These are phyloP conservation scores for Brachystomella parvula DNA, from an alignment of 1,140 invertebrate species.

Conservation along the genomic window DNA sequence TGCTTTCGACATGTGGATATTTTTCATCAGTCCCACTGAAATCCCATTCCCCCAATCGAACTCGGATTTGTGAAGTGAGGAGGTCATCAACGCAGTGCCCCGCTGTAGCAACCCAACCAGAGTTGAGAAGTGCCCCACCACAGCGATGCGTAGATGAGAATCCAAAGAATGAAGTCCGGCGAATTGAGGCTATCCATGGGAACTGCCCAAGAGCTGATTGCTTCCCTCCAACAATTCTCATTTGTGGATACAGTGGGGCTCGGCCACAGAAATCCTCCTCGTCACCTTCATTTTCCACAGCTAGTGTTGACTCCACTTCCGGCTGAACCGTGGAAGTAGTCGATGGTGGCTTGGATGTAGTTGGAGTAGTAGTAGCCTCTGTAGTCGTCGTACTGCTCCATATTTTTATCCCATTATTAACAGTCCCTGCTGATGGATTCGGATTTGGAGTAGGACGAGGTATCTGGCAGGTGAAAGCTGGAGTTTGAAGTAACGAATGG, in stretches of 20 bases:
- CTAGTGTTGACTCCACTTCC: not conserved
- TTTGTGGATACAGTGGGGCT: conserved; percentile 55
- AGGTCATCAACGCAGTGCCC: conserved; percentile 58
- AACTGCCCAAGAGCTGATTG: conserved; percentile 60
- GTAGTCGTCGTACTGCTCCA: conserved; percentile 41
- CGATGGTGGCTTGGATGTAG: conserved; percentile 21
- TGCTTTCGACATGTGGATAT: conserved; percentile 72
- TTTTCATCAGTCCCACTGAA: conserved; percentile 64
- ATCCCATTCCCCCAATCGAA: conserved; percentile 88
- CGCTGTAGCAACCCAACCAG: conserved; percentile 45
- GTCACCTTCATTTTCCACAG: not conserved
- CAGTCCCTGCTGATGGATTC: not conserved
- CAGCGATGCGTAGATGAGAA: conserved; percentile 87
- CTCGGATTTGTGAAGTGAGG: conserved; percentile 77
- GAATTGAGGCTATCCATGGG: conserved; percentile 86
- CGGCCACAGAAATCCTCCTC: conserved; percentile 63
- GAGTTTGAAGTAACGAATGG: conserved; percentile 1
- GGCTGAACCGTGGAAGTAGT: not conserved
- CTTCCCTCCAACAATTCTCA: conserved; percentile 39
- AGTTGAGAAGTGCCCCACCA: conserved; percentile 60
- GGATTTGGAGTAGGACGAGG: not conserved
- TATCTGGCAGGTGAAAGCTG: not conserved
- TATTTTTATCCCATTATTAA: not conserved
- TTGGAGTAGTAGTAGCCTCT: conserved; percentile 41
- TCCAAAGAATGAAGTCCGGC: conserved; percentile 83